A percentile compares a stretch with the other conserved stretches of the same genome.
Conservation (phyloP, 2,113 vertebrate genomes). For the Furnarius figulus region DNA sequence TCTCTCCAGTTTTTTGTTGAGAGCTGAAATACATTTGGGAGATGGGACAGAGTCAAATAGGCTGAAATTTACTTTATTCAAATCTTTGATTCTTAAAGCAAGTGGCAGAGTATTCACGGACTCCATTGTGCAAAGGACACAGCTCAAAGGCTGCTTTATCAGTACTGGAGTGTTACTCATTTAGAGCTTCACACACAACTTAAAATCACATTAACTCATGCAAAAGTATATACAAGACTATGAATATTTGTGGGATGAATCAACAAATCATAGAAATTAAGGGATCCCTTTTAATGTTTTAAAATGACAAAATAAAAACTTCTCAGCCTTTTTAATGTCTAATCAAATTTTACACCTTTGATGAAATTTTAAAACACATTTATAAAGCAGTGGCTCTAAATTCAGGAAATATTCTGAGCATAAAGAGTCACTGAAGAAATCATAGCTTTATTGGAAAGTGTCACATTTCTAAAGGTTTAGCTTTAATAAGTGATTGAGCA, state of each 20-base stretch:
- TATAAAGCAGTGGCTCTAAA: background rate
- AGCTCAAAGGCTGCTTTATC: background rate
- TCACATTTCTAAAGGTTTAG: background rate
- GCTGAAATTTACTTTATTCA: background rate
- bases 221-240: background rate
- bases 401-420: background rate
- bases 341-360: background rate
- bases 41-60: background rate
- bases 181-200: background rate
- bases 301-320: background rate
- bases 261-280: background rate
- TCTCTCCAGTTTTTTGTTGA: background rate
- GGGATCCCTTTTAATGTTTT: background rate
- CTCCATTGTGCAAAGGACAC: background rate
- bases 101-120: background rate
- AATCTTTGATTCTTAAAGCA: background rate
- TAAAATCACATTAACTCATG: background rate
- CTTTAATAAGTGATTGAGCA: background rate
- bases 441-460: background rate
- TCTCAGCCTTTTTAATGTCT: background rate
- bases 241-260: background rate
- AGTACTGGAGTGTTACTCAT: background rate
- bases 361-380: background rate
- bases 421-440: background rate
- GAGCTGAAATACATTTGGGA: background rate